Evolutionary conservation across 2,888 invertebrate species (phyloP), one percentile per base, ranked within the genome.

Genomic region (Pandemis corylana): DNA sequence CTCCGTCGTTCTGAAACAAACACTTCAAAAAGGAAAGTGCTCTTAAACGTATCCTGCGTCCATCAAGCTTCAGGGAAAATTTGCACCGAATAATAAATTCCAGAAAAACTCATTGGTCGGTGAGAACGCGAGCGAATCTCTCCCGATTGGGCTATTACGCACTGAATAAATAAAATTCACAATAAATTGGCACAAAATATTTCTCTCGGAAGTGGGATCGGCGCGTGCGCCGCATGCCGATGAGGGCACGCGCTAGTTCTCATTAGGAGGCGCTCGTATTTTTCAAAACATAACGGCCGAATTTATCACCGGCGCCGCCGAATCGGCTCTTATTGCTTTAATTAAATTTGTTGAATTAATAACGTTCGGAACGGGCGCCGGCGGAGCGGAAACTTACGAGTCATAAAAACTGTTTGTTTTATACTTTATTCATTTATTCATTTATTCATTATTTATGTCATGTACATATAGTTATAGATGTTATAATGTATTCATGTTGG

Each of bases 281-380:
- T 84, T 84, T 84, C 80, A 77, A 79, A 78, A 78, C 81, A 79
- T 77, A 79, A 80, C 80, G 79, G 78, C 76, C 67, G 77, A 82
- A 84, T 83, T 85, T 84, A 82, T 79, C 77, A 77, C 75, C 78
- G 77, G 75, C 80, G 74, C 78, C 78, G 79, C 77, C 79, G 79
- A 80, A 79, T 80, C 78, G 83, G 80, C 78, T 78, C 77, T 80
- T 80, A 80, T 81, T 77, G 77, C 68, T 76, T 71, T 72, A 72
- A 77, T 77, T 81, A 76, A 79, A 80, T 78, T 72, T 42, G 56
- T 13, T 56, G 70, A 75, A 71, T 75, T 75, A 75, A 75, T 75
- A 75, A 62, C 53, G 74, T 74, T 70, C 69, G 66, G 51, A 74
- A 74, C 36, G 53, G 62, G 53, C 61, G 73, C 15, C 46, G 49